Percentiles rank a stretch among this genome's conserved stretches.
These are phyloP conservation scores for Chaetophractus vellerosus DNA, from an alignment of 2,797 vertebrate genomes.

Conservation along the genomic window DNA sequence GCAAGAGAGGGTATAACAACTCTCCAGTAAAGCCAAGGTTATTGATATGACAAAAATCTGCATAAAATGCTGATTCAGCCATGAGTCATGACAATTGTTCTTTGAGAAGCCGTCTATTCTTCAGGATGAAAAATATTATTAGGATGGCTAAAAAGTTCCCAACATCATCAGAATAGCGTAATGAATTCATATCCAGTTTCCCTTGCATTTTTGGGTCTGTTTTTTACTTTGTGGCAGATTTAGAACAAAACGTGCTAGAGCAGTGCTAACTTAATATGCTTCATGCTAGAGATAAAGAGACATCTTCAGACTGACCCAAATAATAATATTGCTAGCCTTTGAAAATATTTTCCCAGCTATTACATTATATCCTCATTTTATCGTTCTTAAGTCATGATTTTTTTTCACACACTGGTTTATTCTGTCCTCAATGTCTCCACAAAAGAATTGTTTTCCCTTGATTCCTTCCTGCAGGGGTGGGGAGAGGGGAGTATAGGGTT, in stretches of 20 bases:
- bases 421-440: background rate
- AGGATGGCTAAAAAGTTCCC: background rate
- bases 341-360: background rate
- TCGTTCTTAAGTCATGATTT: slow-evolving; percentile 27
- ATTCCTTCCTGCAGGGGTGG: background rate
- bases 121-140: background rate
- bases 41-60: slow-evolving; percentile 50
- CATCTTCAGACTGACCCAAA: slow-evolving; percentile 10
- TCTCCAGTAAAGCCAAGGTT: slow-evolving; percentile 25
- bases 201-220: background rate
- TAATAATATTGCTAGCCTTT: slow-evolving; percentile 15
- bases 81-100: slow-evolving; percentile 50
- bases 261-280: slow-evolving; percentile 38
- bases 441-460: background rate
- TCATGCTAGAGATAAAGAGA: slow-evolving; percentile 54
- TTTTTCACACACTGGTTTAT: background rate
- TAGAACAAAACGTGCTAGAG: slow-evolving; percentile 51
- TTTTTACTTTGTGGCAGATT: slow-evolving; percentile 69
- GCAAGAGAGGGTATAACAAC: background rate
- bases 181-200: background rate
- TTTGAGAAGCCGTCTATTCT: slow-evolving; percentile 23
- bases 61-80: slow-evolving; percentile 52
- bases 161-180: background rate
- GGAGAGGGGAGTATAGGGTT: too few species aligned
- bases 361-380: background rate